These are phyloP conservation scores for Synanceia verrucosa DNA, from an alignment of 2,797 vertebrate genomes.

Conservation along the genomic window DNA sequence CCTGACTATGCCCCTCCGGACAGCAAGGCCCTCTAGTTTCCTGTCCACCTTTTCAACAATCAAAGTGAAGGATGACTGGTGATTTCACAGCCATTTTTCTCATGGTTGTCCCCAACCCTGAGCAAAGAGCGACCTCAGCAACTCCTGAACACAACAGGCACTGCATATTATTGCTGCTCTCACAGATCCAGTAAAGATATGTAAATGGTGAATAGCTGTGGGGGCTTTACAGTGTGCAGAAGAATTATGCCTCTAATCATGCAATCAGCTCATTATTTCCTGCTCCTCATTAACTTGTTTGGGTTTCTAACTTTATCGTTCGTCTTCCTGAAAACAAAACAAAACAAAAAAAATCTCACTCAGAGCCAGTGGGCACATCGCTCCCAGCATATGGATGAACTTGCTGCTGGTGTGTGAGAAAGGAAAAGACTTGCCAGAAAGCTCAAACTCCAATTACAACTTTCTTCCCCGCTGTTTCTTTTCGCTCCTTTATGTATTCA, in stretches of 20 bases:
- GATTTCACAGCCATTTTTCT: constrained; percentile 47
- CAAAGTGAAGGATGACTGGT: constrained; percentile 42
- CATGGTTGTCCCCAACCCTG: constrained; percentile 6
- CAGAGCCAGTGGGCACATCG: constrained; percentile 33
- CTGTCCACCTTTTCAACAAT: constrained; percentile 43
- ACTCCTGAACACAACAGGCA: constrained; percentile 1
- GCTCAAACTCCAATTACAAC: background rate
- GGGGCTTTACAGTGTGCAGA: constrained; percentile 4
- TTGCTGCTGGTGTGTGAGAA: constrained; percentile 29
- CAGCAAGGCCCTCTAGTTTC: constrained; percentile 50
- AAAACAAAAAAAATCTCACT: constrained; percentile 4
- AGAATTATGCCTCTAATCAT: constrained; percentile 48
- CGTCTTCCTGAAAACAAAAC: constrained; percentile 24
- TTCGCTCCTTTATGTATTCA: background rate
- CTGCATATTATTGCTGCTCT: constrained; percentile 7
- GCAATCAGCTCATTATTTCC: constrained; percentile 63
- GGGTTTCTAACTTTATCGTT: constrained; percentile 57
- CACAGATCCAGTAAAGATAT: constrained; percentile 22
- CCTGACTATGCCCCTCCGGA: constrained; percentile 53
- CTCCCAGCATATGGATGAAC: constrained; percentile 30
- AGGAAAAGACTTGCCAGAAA: constrained; percentile 14
- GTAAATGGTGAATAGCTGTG: constrained; percentile 32
- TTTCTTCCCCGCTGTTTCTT: background rate
- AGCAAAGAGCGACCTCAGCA: constrained; percentile 13
- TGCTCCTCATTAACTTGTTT: constrained; percentile 69